phyloP scores from a whole-genome alignment of 1,140 invertebrate species.

The Lineus longissimus region DNA sequence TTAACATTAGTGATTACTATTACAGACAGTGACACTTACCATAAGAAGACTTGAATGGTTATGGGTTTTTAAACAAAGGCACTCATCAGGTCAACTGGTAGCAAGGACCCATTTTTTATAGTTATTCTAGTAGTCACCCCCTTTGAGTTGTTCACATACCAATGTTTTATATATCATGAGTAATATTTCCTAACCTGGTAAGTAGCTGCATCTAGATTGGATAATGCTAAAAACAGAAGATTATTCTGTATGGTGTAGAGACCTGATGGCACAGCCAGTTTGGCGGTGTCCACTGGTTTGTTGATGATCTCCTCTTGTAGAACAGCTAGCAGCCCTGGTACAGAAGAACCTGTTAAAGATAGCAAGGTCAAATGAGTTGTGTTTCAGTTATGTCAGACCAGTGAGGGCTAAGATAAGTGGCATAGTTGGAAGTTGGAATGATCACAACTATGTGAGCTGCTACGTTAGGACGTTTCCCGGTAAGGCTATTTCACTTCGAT shows the following conservation, averaged over 20 bases:
- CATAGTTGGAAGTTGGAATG: neutral
- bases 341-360: neutral
- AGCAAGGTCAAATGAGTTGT: neutral
- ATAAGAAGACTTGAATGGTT: neutral
- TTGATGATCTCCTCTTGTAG: conserved; percentile 8
- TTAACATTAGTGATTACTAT: conserved; percentile 1
- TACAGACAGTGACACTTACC: neutral
- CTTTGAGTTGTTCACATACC: too few relatives aligned
- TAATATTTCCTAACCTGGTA: too few relatives aligned
- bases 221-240: conserved; percentile 91
- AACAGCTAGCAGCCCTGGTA: neutral
- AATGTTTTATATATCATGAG: too few relatives aligned
- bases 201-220: conserved; percentile 96
- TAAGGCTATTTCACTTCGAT: too few relatives aligned
- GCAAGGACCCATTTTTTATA: too few relatives aligned
- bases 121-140: too few relatives aligned
- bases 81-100: too few relatives aligned
- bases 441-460: neutral
- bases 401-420: neutral
- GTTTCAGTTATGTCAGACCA: too few relatives aligned
- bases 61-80: too few relatives aligned
- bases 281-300: conserved; percentile 63
- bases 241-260: conserved; percentile 98
- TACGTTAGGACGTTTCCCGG: too few relatives aligned
- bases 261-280: conserved; percentile 86